Conservation (phyloP, 2,113 vertebrate genomes). For the Drymodes brunneopygia region DNA sequence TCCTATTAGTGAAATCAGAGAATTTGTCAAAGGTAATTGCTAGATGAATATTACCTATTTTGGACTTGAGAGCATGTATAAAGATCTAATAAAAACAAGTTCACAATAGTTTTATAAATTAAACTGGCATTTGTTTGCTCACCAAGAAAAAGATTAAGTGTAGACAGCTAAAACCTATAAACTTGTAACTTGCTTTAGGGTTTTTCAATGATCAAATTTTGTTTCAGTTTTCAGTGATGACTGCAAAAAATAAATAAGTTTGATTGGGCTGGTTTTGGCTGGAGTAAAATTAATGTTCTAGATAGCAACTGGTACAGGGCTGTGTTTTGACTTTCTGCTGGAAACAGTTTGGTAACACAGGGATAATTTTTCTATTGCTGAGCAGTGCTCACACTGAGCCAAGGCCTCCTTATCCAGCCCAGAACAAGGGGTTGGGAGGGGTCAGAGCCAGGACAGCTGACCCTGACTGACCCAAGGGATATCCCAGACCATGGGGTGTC, state of each 20-base stretch:
- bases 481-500: rapidly evolving
- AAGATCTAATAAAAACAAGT: neutral
- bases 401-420: neutral
- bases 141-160: neutral
- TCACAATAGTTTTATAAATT: neutral
- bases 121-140: neutral
- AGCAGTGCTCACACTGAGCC: neutral
- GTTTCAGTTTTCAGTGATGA: neutral
- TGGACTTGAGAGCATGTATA: neutral
- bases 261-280: neutral
- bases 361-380: neutral
- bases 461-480: neutral
- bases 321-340: neutral
- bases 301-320: rapidly evolving
- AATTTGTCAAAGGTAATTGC: neutral
- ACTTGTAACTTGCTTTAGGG: neutral
- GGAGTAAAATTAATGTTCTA: neutral
- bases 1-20: neutral
- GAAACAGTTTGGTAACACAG: neutral
- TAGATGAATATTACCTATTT: neutral
- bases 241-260: neutral
- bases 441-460: neutral
- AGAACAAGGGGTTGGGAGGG: rapidly evolving
- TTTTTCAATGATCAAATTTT: neutral
- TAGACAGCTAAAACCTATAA: neutral